These are phyloP conservation scores for Tachysurus vachellii DNA, from an alignment of 2,113 vertebrate genomes.

Conservation along the genomic window DNA sequence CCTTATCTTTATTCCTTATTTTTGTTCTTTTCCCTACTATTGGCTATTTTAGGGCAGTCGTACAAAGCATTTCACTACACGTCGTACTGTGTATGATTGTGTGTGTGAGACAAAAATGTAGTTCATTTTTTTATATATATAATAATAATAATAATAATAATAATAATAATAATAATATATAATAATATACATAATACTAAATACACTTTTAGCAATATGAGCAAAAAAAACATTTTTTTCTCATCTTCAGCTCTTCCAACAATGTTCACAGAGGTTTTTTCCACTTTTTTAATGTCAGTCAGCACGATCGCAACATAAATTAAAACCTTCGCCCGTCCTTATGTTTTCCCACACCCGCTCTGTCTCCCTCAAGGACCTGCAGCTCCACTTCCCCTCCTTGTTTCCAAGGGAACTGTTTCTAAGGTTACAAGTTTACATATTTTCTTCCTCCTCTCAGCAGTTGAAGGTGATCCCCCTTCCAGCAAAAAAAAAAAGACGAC, in stretches of 20 bases:
- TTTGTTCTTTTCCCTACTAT: too few relatives aligned
- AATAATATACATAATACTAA: too few relatives aligned
- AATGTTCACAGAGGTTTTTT: background rate
- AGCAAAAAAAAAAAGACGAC: conserved; percentile 21
- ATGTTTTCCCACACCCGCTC: background rate
- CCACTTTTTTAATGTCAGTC: background rate
- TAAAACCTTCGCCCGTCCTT: background rate
- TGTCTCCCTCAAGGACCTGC: conserved; percentile 42
- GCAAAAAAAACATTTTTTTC: background rate
- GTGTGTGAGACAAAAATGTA: too few relatives aligned
- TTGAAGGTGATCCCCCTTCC: conserved; percentile 37
- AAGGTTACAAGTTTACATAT: conserved; percentile 59
- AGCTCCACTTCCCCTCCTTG: conserved; percentile 48
- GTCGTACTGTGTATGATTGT: too few relatives aligned
- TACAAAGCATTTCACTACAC: too few relatives aligned
- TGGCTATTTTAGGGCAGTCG: too few relatives aligned
- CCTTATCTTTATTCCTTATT: too few relatives aligned
- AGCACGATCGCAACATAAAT: background rate
- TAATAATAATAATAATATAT: too few relatives aligned
- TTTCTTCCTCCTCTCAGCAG: conserved; percentile 32
- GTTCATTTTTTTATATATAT: too few relatives aligned
- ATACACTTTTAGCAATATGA: background rate
- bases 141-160: too few relatives aligned
- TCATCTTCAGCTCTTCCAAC: background rate
- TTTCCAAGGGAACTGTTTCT: conserved; percentile 66